Evolutionary conservation across 1,140 invertebrate species (phyloP).

Genomic region (Dinothrombium tinctorium): DNA sequence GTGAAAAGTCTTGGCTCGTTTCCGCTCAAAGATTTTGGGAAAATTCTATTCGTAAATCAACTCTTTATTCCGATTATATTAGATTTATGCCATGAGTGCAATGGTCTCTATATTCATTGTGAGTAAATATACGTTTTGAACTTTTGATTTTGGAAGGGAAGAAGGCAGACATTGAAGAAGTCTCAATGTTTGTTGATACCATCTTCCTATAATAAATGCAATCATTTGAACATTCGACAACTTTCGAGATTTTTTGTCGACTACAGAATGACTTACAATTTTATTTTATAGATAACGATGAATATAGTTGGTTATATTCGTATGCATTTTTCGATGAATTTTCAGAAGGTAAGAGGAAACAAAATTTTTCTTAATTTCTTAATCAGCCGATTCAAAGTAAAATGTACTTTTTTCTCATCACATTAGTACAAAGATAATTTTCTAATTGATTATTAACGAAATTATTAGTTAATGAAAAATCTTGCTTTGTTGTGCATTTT

Average conservation of each 20-base stretch:
- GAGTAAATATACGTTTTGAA: slow-evolving; percentile 1
- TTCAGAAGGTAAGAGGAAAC: too few relatives aligned
- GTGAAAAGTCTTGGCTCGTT: slow-evolving; percentile 9
- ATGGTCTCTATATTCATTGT: neutral
- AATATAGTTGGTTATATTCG: too few relatives aligned
- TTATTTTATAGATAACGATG: too few relatives aligned
- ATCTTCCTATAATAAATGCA: slow-evolving; percentile 9
- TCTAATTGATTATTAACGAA: too few relatives aligned
- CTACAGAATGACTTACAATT: slow-evolving; percentile 8
- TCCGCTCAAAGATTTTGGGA: slow-evolving; percentile 11
- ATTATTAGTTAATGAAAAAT: too few relatives aligned
- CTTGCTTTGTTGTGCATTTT: too few relatives aligned
- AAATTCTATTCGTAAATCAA: slow-evolving; percentile 9
- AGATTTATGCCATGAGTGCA: slow-evolving; percentile 8
- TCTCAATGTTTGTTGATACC: slow-evolving; percentile 5
- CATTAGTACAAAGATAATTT: too few relatives aligned
- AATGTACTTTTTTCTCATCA: too few relatives aligned
- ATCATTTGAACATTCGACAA: slow-evolving; percentile 7
- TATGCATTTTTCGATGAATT: too few relatives aligned
- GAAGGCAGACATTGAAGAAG: slow-evolving; percentile 2
- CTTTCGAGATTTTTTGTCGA: slow-evolving; percentile 2
- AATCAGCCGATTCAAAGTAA: too few relatives aligned
- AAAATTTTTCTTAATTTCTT: too few relatives aligned
- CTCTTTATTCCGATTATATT: slow-evolving; percentile 10
- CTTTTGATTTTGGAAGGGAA: neutral